These are phyloP conservation scores for Poeciliopsis gracilis DNA, from an alignment of 2,797 vertebrate genomes.

Conservation along the genomic window DNA sequence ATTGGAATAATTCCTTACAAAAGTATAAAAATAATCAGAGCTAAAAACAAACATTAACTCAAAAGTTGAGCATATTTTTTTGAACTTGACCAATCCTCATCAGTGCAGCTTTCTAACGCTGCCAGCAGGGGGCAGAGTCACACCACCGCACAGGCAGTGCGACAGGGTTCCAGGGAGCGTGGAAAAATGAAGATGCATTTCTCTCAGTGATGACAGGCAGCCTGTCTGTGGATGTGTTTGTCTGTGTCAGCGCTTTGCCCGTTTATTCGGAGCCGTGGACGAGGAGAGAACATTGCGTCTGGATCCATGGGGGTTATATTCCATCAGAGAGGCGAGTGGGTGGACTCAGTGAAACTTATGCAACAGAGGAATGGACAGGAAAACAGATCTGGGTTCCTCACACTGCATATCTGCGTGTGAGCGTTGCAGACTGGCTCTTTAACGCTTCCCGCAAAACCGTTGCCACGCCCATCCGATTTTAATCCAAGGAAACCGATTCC, in stretches of 20 bases:
- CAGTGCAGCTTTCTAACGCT: neutral
- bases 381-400: neutral
- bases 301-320: neutral
- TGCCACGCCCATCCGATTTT: constrained; percentile 40
- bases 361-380: constrained; percentile 8
- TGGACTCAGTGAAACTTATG: constrained; percentile 25
- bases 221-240: neutral
- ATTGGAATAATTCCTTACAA: no score
- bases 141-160: neutral
- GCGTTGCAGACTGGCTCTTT: neutral
- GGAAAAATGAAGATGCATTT: neutral
- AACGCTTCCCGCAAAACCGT: neutral
- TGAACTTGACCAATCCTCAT: neutral
- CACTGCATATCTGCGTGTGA: neutral
- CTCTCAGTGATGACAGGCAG: constrained; percentile 1
- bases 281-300: neutral
- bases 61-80: neutral
- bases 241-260: constrained; percentile 12
- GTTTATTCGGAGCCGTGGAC: neutral
- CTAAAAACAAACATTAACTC: neutral
- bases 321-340: constrained; percentile 15
- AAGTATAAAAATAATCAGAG: no score
- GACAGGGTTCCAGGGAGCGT: neutral
- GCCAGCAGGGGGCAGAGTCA: constrained; percentile 57
- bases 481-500: constrained; percentile 29